Conservation (phyloP, 1,140 invertebrate species). For the Stenopsyche tienmushanensis region DNA sequence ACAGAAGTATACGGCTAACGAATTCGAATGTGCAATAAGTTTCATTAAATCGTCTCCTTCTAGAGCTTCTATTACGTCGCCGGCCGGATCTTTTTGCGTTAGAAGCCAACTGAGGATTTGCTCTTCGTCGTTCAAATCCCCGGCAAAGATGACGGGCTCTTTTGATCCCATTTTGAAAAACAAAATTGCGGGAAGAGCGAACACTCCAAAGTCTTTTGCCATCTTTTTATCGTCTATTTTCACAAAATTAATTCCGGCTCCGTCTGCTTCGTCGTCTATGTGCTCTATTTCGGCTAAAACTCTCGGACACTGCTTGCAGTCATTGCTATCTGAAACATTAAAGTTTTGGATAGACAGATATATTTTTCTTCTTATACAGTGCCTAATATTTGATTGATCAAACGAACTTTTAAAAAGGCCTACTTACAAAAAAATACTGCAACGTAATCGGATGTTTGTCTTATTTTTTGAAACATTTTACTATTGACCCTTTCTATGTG, state of each 20-base stretch:
- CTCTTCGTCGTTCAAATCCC: constrained; percentile 87
- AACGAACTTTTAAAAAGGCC: constrained; percentile 1
- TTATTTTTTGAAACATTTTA: constrained; percentile 92
- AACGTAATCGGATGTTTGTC: constrained; percentile 88
- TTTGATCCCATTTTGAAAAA: constrained; percentile 87
- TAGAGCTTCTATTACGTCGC: constrained; percentile 86
- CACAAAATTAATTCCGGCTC: constrained; percentile 91
- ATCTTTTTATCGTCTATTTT: constrained; percentile 87
- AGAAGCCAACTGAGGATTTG: constrained; percentile 86
- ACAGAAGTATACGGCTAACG: constrained; percentile 91
- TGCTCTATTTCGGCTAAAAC: constrained; percentile 88
- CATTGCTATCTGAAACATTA: constrained; percentile 76
- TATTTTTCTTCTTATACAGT: too few species aligned
- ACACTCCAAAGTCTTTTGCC: constrained; percentile 84
- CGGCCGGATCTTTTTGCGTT: constrained; percentile 86
- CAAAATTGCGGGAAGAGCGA: constrained; percentile 83
- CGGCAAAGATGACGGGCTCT: constrained; percentile 91
- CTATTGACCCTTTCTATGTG: constrained; percentile 90
- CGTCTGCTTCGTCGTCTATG: constrained; percentile 90
- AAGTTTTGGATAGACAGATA: background rate
- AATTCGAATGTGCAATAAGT: constrained; percentile 78
- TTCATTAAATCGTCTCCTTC: constrained; percentile 80
- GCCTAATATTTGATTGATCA: constrained; percentile 3
- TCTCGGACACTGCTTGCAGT: constrained; percentile 89
- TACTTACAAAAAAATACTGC: constrained; percentile 93